Percentiles rank a stretch among this genome's conserved stretches.
These are phyloP conservation scores for Xestia ashworthii DNA, from an alignment of 2,888 invertebrate genomes.

Conservation along the genomic window DNA sequence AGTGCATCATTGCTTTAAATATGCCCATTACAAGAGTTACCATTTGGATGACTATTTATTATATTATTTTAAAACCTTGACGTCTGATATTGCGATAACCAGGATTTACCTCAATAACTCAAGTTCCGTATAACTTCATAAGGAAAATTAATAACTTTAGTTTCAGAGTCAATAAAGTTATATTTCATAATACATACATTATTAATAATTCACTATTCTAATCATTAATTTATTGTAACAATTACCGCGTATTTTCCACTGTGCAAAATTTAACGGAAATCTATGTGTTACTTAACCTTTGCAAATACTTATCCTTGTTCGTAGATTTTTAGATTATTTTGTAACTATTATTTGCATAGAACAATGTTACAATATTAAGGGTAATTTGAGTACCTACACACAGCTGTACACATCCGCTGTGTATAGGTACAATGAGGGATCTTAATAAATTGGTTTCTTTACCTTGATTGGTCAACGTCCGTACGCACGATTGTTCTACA, in stretches of 20 bases:
- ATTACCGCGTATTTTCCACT: conserved; percentile 60
- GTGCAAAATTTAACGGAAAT: conserved; percentile 25
- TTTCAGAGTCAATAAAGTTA: conserved; percentile 44
- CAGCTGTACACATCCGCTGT: no score
- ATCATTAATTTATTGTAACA: conserved; percentile 31
- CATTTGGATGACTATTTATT: no score
- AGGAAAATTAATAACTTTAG: conserved; percentile 39
- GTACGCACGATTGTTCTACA: not conserved
- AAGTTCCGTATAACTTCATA: conserved; percentile 34
- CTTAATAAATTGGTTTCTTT: no score
- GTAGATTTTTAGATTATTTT: conserved; percentile 26
- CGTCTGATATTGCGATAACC: conserved; percentile 35
- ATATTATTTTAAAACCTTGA: conserved; percentile 14
- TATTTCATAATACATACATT: conserved; percentile 41
- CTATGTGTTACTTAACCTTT: no score
- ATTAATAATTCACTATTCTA: conserved; percentile 14
- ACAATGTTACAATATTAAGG: not conserved
- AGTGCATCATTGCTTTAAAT: conserved; percentile 8
- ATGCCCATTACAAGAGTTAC: not conserved
- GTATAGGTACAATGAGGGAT: no score
- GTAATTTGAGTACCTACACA: not conserved
- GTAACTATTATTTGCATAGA: not conserved
- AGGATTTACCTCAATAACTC: conserved; percentile 22
- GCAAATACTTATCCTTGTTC: not conserved
- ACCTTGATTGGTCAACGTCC: no score